Evolutionary conservation across 2,113 vertebrate species (phyloP).

Genomic region (Misgurnus anguillicaudatus): DNA sequence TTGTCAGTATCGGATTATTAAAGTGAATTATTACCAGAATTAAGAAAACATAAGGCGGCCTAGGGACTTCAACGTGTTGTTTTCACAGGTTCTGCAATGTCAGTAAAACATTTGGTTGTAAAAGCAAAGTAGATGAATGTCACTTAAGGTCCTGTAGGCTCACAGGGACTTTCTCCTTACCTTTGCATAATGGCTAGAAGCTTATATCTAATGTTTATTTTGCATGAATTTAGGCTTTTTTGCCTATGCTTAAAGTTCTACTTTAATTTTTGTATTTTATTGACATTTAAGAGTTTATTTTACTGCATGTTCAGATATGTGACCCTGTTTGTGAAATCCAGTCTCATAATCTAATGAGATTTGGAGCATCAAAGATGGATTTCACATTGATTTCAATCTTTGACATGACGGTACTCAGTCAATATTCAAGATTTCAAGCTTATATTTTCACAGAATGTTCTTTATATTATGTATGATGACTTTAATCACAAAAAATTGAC

Average conservation of each 20-base stretch:
- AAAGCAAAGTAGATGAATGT: background rate
- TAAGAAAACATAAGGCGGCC: no score
- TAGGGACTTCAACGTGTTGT: background rate
- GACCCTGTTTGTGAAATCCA: no score
- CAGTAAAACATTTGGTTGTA: background rate
- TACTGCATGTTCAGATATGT: no score
- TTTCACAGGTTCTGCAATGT: background rate
- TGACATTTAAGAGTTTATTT: background rate
- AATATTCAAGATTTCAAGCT: no score
- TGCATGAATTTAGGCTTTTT: background rate
- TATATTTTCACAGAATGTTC: no score
- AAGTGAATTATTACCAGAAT: background rate
- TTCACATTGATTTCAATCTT: no score
- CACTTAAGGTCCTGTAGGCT: constrained; percentile 28
- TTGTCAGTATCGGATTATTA: background rate
- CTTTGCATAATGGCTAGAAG: background rate
- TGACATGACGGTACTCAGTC: no score
- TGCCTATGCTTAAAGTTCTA: background rate
- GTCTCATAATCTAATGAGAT: no score
- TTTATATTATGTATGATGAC: no score
- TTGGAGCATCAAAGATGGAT: no score
- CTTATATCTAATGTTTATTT: background rate
- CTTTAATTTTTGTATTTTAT: background rate
- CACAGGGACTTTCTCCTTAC: constrained; percentile 23
- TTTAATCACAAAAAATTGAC: no score